Base-by-base conservation (phyloP, 2,888 invertebrate genomes). In the Dendrolimus pini region DNA sequence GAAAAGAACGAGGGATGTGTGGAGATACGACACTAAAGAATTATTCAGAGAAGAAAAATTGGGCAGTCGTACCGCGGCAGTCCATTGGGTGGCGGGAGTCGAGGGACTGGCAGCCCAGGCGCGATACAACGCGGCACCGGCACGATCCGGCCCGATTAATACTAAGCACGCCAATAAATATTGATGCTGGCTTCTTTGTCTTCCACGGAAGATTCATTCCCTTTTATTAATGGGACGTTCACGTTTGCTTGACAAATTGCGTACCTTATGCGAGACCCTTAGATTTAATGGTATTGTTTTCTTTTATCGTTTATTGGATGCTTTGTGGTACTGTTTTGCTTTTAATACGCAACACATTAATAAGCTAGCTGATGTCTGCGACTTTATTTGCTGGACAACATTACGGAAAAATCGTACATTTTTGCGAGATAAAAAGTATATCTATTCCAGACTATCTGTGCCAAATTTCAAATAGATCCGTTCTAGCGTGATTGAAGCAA, bases 81-180 rank as follows among this genome's bases (percentile, higher is more conserved):
- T 83, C 77, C 78, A 89, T 89, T 83, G 77, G 83, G 88, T 78
- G 76, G 65, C 64, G 63, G 75, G 70, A 75, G 74, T 71, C 69
- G 54, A 53, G 58, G 58, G 56, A 64, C 61, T 66, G 65, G 60
- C 65, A 74, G 74, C 72, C 70, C 68, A 72, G 74, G 75, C 74
- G 78, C 82, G 82, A 86, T 86, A 86, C 73, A 69, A 62, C 9
- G 47, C 56, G 58, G 54, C 74, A 77, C 72, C 75, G 77, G 66
- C 80, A 78, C 82, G 81, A 85, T 83, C 83, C 77, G 65, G 74
- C 76, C 78, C 87, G 89, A 90, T 90, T 90, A 90, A 88, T 89
- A 87, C 83, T 86, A 89, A 89, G 89, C 83, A 84, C 83, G 78
- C 83, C 88, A 85, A 90, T 90, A 89, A 89, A 90, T 90, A 89